phyloP scores from a whole-genome alignment of 2,888 invertebrate genomes.

The Drosophila neutralis region DNA sequence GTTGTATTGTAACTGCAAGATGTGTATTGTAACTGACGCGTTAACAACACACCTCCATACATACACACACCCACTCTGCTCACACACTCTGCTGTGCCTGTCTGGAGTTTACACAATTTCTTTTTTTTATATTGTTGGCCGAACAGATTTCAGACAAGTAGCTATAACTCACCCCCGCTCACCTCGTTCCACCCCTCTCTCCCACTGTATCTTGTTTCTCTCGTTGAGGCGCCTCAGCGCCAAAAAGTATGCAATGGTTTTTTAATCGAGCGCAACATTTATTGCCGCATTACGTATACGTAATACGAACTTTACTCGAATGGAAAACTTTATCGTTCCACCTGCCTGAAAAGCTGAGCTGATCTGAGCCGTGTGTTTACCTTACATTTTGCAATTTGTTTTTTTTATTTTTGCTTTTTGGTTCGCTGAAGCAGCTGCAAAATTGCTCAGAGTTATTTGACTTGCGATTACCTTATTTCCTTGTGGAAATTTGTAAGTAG shows the following conservation, averaged over 20 bases:
- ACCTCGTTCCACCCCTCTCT: neutral
- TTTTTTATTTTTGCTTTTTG: neutral
- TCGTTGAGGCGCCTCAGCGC: slow-evolving; percentile 23
- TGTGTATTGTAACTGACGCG: slow-evolving; percentile 55
- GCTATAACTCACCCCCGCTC: neutral
- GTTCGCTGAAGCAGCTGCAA: slow-evolving; percentile 22
- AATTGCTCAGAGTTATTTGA: slow-evolving; percentile 56
- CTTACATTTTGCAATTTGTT: slow-evolving; percentile 33
- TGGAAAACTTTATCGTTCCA: slow-evolving; percentile 40
- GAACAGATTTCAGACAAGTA: slow-evolving; percentile 53
- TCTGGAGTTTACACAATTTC: slow-evolving; percentile 49
- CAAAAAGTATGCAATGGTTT: slow-evolving; percentile 54
- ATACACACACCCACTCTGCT: neutral
- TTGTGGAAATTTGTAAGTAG: slow-evolving; percentile 35
- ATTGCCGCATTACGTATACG: slow-evolving; percentile 66
- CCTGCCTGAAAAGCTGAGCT: slow-evolving; percentile 1
- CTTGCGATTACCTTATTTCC: slow-evolving; percentile 62
- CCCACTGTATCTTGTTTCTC: slow-evolving; percentile 1
- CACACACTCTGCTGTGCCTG: slow-evolving; percentile 6
- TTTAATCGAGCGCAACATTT: slow-evolving; percentile 72
- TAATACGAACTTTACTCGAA: slow-evolving; percentile 35
- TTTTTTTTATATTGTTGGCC: slow-evolving; percentile 53
- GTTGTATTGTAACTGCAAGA: slow-evolving; percentile 29
- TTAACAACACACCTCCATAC: slow-evolving; percentile 46
- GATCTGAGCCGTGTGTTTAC: slow-evolving; percentile 45